Evolutionary conservation across 92 coral and sea anemone genomes (phyloP), one percentile per base, ranked within the genome.

Genomic region (Porites cylindrica): DNA sequence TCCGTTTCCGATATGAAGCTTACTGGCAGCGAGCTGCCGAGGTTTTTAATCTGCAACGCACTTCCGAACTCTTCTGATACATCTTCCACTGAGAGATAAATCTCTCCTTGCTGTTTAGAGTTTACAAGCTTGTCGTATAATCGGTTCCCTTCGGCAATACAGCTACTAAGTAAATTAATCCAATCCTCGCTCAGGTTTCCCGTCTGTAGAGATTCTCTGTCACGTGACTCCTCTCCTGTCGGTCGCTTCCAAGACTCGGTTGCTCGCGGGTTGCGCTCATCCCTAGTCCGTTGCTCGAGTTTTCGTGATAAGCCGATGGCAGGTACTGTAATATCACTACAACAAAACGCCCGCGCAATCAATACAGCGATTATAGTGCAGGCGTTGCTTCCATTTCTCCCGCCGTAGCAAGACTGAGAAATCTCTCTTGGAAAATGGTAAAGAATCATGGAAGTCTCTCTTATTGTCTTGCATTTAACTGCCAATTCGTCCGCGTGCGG

Each of bases 401-500:
- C 92, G 0, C 89, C 92, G 38, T 89, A 89, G 38, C 70, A 89
- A 6, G 92, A 84, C 82, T 89, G 92, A 5, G 80, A 84, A 50
- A 89, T 84, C 21, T 79, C 87, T 77, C 72, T 78, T 23, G 92
- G 92, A 64, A 89, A 89, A 53, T 89, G 92, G 80, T 82, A 89
- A 71, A 82, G 84, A 38, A 16, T 60, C 2, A 89, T 50, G 13
- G 86, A 76, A 47, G 87, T 61, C 26, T 89, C 54, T 29, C 74
- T 43, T 58, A 89, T 62, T 70, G 52, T 70, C 51, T 53, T 52
- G 47, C 92, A 84, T 20, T 75, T 70, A 10, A 89, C 21, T 26
- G n/a, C 51, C 80, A 84, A 47, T 50, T 80, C 52, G 12, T 47
- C 64, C n/a, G 11, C 24, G 4, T 66, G 6, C 0, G 47, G 5